These are phyloP conservation scores for Blastobasis adustella DNA, from an alignment of 2,888 invertebrate genomes.

Conservation along the genomic window DNA sequence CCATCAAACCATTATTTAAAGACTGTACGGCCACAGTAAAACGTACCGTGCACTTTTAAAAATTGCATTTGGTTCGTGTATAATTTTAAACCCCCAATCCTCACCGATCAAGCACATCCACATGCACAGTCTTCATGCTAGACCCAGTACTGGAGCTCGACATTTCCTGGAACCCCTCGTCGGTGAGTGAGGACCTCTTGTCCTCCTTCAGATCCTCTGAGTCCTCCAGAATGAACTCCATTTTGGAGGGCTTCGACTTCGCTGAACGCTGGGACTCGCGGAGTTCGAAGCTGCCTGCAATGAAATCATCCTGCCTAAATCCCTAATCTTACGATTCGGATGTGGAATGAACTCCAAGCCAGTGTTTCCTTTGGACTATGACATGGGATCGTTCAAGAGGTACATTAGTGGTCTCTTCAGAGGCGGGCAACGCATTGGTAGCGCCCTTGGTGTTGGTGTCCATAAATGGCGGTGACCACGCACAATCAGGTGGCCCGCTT, in stretches of 20 bases:
- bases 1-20: too few relatives aligned
- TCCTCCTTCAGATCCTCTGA: constrained; percentile 28
- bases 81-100: neutral
- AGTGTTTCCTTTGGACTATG: too few relatives aligned
- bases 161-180: constrained; percentile 66
- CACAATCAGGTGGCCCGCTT: too few relatives aligned
- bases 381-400: too few relatives aligned
- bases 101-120: constrained; percentile 47
- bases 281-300: constrained; percentile 53
- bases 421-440: too few relatives aligned
- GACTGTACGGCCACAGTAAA: too few relatives aligned
- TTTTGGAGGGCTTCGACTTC: constrained; percentile 25
- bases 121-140: constrained; percentile 42
- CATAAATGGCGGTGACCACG: too few relatives aligned
- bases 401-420: too few relatives aligned
- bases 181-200: constrained; percentile 45
- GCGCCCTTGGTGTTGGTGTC: too few relatives aligned
- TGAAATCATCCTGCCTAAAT: neutral
- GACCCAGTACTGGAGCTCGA: constrained; percentile 46
- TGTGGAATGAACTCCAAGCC: too few relatives aligned
- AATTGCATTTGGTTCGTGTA: neutral
- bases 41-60: too few relatives aligned
- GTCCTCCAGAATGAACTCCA: constrained; percentile 49
- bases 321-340: too few relatives aligned
- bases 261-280: constrained; percentile 45